A percentile compares a stretch with the other conserved stretches of the same genome.
Conservation (phyloP, 2,113 vertebrate species). For the Caretta caretta region DNA sequence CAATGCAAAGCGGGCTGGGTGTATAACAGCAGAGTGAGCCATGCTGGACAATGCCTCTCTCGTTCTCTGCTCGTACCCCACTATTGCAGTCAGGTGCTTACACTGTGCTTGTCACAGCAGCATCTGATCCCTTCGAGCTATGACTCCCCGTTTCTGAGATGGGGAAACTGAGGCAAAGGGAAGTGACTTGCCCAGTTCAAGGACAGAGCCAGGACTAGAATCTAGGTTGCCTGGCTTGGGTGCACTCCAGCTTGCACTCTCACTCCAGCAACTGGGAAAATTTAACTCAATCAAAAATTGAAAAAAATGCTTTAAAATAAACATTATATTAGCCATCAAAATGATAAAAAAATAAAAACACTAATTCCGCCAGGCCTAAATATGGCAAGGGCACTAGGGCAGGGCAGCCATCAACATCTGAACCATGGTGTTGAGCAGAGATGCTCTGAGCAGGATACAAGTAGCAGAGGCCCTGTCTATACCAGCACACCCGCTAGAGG, state of each 20-base stretch:
- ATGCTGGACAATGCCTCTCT: neutral
- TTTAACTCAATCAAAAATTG: too few species aligned
- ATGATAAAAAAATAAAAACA: neutral
- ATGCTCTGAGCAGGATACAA: neutral
- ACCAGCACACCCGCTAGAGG: neutral
- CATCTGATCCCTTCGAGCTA: neutral
- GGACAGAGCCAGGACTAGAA: too few species aligned
- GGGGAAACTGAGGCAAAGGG: neutral
- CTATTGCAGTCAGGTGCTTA: neutral
- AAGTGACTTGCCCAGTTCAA: neutral
- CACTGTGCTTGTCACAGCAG: neutral
- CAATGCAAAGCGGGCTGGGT: too few species aligned
- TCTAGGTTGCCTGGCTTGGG: neutral
- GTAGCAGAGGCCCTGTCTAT: neutral
- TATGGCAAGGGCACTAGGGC: neutral
- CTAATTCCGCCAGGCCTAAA: neutral
- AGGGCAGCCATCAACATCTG: neutral
- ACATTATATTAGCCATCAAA: too few species aligned
- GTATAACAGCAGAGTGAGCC: too few species aligned
- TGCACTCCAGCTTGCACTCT: too few species aligned
- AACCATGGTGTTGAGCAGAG: neutral
- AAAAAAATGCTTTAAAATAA: too few species aligned
- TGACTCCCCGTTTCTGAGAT: neutral
- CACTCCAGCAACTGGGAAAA: neutral
- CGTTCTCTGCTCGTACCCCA: neutral